A percentile compares a stretch with the other conserved stretches of the same genome.
These are phyloP conservation scores for Megalops cyprinoides DNA, from an alignment of 2,797 vertebrate species.

Conservation along the genomic window DNA sequence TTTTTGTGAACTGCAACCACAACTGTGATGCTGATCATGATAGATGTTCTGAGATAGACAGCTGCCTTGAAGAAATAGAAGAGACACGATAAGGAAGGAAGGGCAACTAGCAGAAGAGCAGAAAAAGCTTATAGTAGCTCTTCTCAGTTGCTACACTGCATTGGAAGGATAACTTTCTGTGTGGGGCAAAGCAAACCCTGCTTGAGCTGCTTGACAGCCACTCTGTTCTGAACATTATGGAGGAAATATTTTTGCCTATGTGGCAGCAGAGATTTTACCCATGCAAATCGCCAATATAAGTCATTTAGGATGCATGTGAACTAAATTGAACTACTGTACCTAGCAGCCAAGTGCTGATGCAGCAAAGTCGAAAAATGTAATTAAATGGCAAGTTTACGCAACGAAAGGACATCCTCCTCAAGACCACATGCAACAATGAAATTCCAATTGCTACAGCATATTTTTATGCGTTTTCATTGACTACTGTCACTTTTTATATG, in stretches of 20 bases:
- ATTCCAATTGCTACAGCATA: no score
- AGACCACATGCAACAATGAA: no score
- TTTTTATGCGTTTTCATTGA: no score
- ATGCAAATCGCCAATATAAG: neutral
- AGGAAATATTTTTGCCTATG: neutral
- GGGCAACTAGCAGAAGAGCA: neutral
- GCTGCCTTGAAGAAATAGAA: neutral
- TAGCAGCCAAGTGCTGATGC: no score
- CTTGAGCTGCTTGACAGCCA: neutral
- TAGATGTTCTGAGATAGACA: slow-evolving; percentile 2
- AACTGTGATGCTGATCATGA: neutral
- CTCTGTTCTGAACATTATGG: neutral
- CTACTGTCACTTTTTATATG: no score
- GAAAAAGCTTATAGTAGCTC: neutral
- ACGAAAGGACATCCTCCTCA: no score
- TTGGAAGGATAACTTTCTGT: neutral
- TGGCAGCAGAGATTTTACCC: neutral
- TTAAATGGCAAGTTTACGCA: no score
- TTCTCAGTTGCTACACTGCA: neutral
- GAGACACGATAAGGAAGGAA: neutral
- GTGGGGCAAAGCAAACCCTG: neutral
- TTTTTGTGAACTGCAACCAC: neutral
- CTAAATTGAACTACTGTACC: no score
- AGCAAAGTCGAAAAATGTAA: no score
- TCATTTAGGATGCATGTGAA: no score